Base-by-base conservation (phyloP, 2,113 vertebrate species). In the Chionodraco myersi region DNA sequence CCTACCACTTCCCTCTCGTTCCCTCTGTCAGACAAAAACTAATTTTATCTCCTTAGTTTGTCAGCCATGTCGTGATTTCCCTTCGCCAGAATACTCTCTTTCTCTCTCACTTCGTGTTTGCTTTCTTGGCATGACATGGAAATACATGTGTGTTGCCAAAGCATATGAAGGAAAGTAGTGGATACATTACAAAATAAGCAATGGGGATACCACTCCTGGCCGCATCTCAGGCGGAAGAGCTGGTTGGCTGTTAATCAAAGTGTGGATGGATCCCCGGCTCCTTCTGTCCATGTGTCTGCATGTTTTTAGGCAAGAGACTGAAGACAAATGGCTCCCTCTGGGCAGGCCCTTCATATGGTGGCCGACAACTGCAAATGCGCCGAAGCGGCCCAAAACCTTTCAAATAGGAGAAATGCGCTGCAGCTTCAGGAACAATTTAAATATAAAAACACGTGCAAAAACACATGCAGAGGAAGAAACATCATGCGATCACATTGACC, bases 31-130 rank as follows among this genome's bases (percentile, higher is more conserved):
- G 57, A 72, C 23, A 18, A 65, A 41, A 72, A 68, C 65, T 68
- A 41, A 52, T 62, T 75, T 66, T 6, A 58, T 52, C 67, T 74
- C 14, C 18, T 79, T 69, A 10, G 63, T 76, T 68, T 65, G 13
- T 82, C 23, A 60, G 75, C 48, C 73, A 34, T 51, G 76, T 86
- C 79, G 62, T 85, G 89, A 85, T 79, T 82, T 71, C 48, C 60
- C 18, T 34, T 41, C 58, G 23, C 71, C 80, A 73, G 72, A 36
- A 47, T 30, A 65, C 61, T 53, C 51, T 77, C 41, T 34, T 45
- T 54, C n/a, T 59, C 59, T 61, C 64, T 45, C 18, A 16, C 1
- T 18, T 47, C 57, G 34, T 56, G 21, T 56, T 36, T 79, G 12
- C 47, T 88, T 75, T 72, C 26, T 72, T 88, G 71, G 54, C 51